These are phyloP conservation scores for Pseudolycoriella hygida DNA, from an alignment of 2,888 invertebrate genomes.

Conservation along the genomic window DNA sequence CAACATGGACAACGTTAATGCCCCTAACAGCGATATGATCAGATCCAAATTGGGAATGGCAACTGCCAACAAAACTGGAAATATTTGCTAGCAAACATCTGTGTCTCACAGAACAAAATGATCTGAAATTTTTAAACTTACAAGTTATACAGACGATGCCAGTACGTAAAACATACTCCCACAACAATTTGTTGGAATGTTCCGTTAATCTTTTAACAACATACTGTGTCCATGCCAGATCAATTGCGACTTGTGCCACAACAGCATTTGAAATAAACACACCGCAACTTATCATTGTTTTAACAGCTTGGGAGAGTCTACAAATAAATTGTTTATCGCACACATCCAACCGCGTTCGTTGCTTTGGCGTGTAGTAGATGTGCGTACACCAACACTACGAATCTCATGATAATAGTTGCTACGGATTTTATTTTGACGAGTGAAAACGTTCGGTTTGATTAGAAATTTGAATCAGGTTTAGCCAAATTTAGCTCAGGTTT, in stretches of 20 bases:
- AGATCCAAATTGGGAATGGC: slow-evolving; percentile 71
- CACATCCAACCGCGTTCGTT: too few species aligned
- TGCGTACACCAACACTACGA: too few species aligned
- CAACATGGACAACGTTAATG: slow-evolving; percentile 70
- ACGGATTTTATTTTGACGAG: too few species aligned
- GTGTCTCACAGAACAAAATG: too few species aligned
- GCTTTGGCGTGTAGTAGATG: too few species aligned
- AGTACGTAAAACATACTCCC: slow-evolving; percentile 68
- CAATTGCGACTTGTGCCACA: slow-evolving; percentile 90
- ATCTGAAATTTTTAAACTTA: too few species aligned
- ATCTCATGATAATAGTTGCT: too few species aligned
- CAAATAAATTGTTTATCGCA: too few species aligned
- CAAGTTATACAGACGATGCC: slow-evolving; percentile 34
- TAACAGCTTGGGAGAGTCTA: too few species aligned
- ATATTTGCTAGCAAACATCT: slow-evolving; percentile 7
- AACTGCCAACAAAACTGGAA: slow-evolving; percentile 65
- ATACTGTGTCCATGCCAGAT: slow-evolving; percentile 78
- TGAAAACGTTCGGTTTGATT: too few species aligned
- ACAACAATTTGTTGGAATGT: slow-evolving; percentile 38
- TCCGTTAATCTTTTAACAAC: slow-evolving; percentile 39
- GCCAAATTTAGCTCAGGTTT: too few species aligned
- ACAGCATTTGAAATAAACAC: slow-evolving; percentile 84
- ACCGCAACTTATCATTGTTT: neutral
- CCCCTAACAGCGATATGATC: slow-evolving; percentile 71
- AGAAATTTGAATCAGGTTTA: too few species aligned